Evolutionary conservation across 2,113 vertebrate species (phyloP).

Genomic region (Microtus oregoni): DNA sequence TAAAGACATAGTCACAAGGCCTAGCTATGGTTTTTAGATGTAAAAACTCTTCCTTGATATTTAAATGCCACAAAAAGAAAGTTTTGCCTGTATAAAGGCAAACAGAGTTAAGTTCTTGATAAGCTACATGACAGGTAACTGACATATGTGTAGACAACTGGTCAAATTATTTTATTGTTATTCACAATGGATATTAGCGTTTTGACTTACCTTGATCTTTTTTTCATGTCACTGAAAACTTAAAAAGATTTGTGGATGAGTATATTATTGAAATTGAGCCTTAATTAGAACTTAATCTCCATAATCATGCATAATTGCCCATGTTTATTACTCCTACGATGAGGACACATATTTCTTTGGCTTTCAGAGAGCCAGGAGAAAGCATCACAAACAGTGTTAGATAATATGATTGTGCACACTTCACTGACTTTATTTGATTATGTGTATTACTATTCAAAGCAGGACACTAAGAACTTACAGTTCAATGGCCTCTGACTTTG

Average conservation of each 20-base stretch:
- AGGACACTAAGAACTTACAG: slow-evolving; percentile 69
- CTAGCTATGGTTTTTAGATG: neutral
- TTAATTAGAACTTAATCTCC: slow-evolving; percentile 87
- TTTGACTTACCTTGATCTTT: slow-evolving; percentile 81
- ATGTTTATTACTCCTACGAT: slow-evolving; percentile 84
- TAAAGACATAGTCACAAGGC: neutral
- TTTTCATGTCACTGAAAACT: slow-evolving; percentile 80
- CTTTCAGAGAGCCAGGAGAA: slow-evolving; percentile 81
- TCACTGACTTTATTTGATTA: slow-evolving; percentile 84
- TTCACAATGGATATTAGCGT: slow-evolving; percentile 45
- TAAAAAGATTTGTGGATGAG: slow-evolving; percentile 80
- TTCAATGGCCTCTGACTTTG: slow-evolving; percentile 76
- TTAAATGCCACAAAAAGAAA: slow-evolving; percentile 1
- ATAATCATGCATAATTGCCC: slow-evolving; percentile 86
- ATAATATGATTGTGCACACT: slow-evolving; percentile 82
- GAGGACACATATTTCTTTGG: slow-evolving; percentile 82
- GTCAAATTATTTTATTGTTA: slow-evolving; percentile 60
- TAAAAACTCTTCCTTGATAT: slow-evolving; percentile 16
- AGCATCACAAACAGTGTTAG: slow-evolving; percentile 78
- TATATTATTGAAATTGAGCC: slow-evolving; percentile 84
- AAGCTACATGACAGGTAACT: neutral
- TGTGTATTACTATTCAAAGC: slow-evolving; percentile 83
- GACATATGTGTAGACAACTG: slow-evolving; percentile 31
- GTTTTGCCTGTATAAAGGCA: neutral
- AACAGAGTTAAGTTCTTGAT: neutral